phyloP scores from a whole-genome alignment of 2,888 invertebrate genomes.

The Drosophila eohydei region DNA sequence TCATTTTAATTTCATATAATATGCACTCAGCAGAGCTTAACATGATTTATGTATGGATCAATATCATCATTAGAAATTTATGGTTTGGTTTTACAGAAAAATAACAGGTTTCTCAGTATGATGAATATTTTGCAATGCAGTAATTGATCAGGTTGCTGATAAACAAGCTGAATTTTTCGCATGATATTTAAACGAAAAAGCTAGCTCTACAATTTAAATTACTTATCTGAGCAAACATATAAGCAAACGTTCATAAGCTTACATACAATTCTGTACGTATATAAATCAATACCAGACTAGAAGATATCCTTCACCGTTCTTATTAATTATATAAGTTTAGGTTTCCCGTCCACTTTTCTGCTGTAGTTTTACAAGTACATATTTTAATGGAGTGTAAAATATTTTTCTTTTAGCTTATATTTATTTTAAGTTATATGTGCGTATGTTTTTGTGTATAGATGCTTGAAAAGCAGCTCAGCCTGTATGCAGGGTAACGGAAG shows the following conservation, averaged over 20 bases:
- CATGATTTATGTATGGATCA: slow-evolving; percentile 65
- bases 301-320: background rate
- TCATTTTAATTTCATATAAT: slow-evolving; percentile 58
- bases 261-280: background rate
- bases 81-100: slow-evolving; percentile 54
- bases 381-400: no score
- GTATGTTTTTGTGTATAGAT: no score
- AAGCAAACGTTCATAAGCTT: background rate
- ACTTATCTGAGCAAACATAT: background rate
- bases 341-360: no score
- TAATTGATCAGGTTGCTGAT: slow-evolving; percentile 16
- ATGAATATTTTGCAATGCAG: slow-evolving; percentile 33
- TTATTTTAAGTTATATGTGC: no score
- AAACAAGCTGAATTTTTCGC: slow-evolving; percentile 28
- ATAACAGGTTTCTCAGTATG: slow-evolving; percentile 52
- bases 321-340: background rate
- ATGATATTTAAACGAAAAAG: slow-evolving; percentile 19
- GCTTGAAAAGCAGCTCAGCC: no score
- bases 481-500: no score
- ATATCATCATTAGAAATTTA: slow-evolving; percentile 68
- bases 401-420: no score
- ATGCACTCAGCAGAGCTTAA: slow-evolving; percentile 43
- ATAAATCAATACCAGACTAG: background rate
- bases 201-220: slow-evolving; percentile 4
- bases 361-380: no score